Evolutionary conservation across 2,888 invertebrate species (phyloP), one percentile per base, ranked within the genome.

Genomic region (Muscina levida): DNA sequence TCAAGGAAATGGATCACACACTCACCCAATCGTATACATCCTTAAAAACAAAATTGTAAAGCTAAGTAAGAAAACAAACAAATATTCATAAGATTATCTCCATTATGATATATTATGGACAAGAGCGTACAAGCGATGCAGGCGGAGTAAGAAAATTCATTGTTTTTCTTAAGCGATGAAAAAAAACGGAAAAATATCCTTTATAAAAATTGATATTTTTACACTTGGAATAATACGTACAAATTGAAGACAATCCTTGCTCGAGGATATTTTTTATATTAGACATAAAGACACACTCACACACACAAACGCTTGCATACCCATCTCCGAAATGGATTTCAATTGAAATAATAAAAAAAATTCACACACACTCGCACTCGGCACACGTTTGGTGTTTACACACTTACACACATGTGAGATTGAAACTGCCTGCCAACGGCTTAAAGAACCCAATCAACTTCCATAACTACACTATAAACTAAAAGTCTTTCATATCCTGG

Each of bases 181-280:
- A 42, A 11, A 39, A 17, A 37, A 42, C 2, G 2, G 17, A 62
- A 42, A 62, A 42, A 19, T 31, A 31, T 31, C 3, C 31, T 19
- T 62, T 42, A 22, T 62, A 75, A 70, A 72, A 80, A 75, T 76
- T 80, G 17, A 76, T 81, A 81, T 77, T 81, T 77, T 71, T 77
- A 67, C 62, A 77, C 71, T 77, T 56, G 24, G 51, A 37, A 66
- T 71, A 70, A 65, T 66, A 44, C 46, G 37, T 3, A 59, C 39
- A 73, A 77, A 77, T 77, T 77, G 74, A 74, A 75, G 68, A 81
- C 71, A 81, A 81, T 81, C 81, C 74, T 68, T 56, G 81, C 81
- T 72, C 24, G 19, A 81, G 77, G 81, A 75, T 81, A 77, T 77
- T 77, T 77, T 81, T 75, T 68, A 81, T 75, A 77, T 77, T 75